Evolutionary conservation across 1,140 invertebrate species (phyloP).

Genomic region (Tribolium madens): DNA sequence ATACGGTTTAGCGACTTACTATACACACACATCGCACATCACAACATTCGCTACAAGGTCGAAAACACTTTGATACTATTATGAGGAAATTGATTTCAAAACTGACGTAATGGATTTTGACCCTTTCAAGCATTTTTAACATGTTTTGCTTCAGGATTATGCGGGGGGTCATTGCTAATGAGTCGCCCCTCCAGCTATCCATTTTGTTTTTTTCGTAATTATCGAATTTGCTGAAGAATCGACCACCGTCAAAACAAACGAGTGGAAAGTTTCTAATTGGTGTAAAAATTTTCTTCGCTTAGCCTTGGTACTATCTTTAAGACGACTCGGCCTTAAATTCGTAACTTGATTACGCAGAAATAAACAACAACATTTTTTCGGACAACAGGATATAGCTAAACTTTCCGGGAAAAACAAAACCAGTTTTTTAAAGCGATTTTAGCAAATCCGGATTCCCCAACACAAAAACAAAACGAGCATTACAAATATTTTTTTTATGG

Average conservation of each 20-base stretch:
- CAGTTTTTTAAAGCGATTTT: neutral
- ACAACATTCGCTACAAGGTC: constrained; percentile 26
- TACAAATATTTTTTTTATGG: too few relatives aligned
- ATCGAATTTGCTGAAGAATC: neutral
- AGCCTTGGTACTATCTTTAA: neutral
- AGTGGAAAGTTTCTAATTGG: neutral
- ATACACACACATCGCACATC: constrained; percentile 25
- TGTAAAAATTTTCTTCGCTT: neutral
- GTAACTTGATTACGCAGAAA: neutral
- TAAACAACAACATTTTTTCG: neutral
- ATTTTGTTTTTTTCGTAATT: neutral
- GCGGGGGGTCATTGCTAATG: neutral
- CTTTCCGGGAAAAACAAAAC: neutral
- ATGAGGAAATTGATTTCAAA: constrained; percentile 18
- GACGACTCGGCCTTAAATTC: neutral
- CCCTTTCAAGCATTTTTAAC: neutral
- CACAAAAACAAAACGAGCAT: too few relatives aligned
- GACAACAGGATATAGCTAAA: neutral
- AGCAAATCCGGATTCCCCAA: neutral
- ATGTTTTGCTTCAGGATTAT: neutral
- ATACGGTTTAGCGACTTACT: constrained; percentile 24
- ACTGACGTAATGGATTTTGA: constrained; percentile 10
- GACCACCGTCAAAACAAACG: neutral
- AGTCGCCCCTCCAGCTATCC: neutral
- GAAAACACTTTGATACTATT: constrained; percentile 24